phyloP scores from a whole-genome alignment of 1,140 invertebrate genomes.

The Leptinotarsa undecemlineata region DNA sequence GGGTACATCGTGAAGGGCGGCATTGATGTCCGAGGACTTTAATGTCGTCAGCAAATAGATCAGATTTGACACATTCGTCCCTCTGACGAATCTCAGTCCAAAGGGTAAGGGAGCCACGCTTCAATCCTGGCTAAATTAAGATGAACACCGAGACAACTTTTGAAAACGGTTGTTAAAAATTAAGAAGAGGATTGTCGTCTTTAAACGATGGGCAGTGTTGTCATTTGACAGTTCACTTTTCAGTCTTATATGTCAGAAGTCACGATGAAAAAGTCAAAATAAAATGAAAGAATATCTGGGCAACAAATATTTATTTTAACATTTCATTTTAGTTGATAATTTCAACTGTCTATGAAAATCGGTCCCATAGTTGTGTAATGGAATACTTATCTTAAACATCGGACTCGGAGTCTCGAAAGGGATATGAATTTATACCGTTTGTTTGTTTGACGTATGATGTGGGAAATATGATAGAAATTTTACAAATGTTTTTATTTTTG shows the following conservation, averaged over 20 bases:
- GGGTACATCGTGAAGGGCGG: too few relatives aligned
- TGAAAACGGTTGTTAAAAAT: too few relatives aligned
- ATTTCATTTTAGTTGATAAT: neutral
- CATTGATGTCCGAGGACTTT: too few relatives aligned
- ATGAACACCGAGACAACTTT: too few relatives aligned
- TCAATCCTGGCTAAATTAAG: too few relatives aligned
- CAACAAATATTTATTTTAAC: neutral
- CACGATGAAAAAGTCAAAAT: neutral
- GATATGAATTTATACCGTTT: conserved; percentile 14
- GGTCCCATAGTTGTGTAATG: neutral
- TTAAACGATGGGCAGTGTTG: neutral
- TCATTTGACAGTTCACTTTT: neutral
- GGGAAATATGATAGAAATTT: conserved; percentile 68
- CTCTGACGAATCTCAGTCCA: too few relatives aligned
- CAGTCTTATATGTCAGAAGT: neutral
- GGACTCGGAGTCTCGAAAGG: neutral
- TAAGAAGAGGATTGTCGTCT: too few relatives aligned
- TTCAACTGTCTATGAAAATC: neutral
- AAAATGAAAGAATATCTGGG: neutral
- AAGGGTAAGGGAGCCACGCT: too few relatives aligned
- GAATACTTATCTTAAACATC: neutral
- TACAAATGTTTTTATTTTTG: conserved; percentile 83
- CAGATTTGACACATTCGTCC: too few relatives aligned
- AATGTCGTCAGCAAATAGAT: too few relatives aligned
- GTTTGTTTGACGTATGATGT: conserved; percentile 15